Evolutionary conservation across 35 echinoderm and acorn worm genomes (phyloP), one percentile per base, ranked within the genome.

Genomic region (Ophiothrix spiculata): DNA sequence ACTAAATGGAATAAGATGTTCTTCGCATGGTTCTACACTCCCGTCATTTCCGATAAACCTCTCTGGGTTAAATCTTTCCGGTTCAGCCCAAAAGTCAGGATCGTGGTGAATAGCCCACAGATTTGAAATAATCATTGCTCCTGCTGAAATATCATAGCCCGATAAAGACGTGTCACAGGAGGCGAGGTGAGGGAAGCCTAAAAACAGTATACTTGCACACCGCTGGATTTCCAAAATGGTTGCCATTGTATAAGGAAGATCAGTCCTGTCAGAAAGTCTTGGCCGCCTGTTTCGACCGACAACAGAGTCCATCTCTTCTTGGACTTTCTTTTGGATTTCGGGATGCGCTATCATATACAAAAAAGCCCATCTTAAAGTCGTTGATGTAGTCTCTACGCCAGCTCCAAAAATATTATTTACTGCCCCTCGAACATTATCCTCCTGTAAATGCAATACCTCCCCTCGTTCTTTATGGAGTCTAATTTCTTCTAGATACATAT

Each of bases 351-450:
- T 64, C 49, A 97, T 56, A 36, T 91, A 93, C 0, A 93, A 77
- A 17, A 97, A 76, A 21, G 86, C 75, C 95, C 95, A 97, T 36
- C 80, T 40, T 38, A 93, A 40, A 1, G 95, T 90, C 2, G 91
- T 87, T 4, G 91, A 49, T 40, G 91, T 84, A 8, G 95, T 90
- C 39, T 97, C 95, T 46, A 87, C 89, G 19, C 95, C 95, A 56
- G 91, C 95, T 39, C 80, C 56, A 79, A 97, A 93, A 12, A 97
- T 17, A 45, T 97, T 91, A 33, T 74, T 85, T 0, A 92, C 76
- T 0, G 82, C 38, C 37, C 33, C 4, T 39, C 29, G 81, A 63
- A 33, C 40, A 75, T 12, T 23, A 73, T 40, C 49, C 35, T 29
- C 75, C 75, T n/a, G n/a, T 39, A 87, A 87, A 23, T 87, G 69